Conservation (phyloP, 2,888 invertebrate species). For the Cheilosia vernalis region DNA sequence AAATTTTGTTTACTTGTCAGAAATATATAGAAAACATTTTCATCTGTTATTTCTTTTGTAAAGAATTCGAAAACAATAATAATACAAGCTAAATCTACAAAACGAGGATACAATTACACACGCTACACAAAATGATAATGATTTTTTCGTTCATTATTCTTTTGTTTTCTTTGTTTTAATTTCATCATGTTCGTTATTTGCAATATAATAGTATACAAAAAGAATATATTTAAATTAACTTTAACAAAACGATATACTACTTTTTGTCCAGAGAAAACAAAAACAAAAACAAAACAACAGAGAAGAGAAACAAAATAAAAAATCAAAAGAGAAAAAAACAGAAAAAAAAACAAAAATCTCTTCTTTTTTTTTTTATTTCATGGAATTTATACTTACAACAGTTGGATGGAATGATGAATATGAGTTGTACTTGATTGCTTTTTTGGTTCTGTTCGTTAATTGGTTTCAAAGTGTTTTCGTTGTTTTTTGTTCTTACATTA, state of each 20-base stretch:
- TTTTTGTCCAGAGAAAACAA: slow-evolving; percentile 45
- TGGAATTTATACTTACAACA: neutral
- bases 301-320: slow-evolving; percentile 62
- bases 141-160: slow-evolving; percentile 32
- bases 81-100: slow-evolving; percentile 16
- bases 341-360: slow-evolving; percentile 5
- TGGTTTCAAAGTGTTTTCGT: slow-evolving; percentile 17
- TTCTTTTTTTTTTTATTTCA: slow-evolving; percentile 38
- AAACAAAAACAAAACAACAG: slow-evolving; percentile 18
- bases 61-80: slow-evolving; percentile 57
- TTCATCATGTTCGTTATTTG: slow-evolving; percentile 54
- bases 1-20: slow-evolving; percentile 55
- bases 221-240: slow-evolving; percentile 58
- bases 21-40: slow-evolving; percentile 53
- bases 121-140: slow-evolving; percentile 38
- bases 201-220: slow-evolving; percentile 76
- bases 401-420: slow-evolving; percentile 21
- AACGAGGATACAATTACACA: slow-evolving; percentile 35
- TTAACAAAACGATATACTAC: slow-evolving; percentile 25
- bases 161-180: slow-evolving; percentile 54
- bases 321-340: slow-evolving; percentile 58
- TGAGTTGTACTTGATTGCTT: slow-evolving; percentile 6
- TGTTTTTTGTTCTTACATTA: neutral
- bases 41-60: slow-evolving; percentile 71
- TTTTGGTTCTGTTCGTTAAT: slow-evolving; percentile 18